Percentiles rank a stretch among this genome's conserved stretches.
phyloP scores from a whole-genome alignment of 2,797 vertebrate genomes.

The Champsocephalus esox region DNA sequence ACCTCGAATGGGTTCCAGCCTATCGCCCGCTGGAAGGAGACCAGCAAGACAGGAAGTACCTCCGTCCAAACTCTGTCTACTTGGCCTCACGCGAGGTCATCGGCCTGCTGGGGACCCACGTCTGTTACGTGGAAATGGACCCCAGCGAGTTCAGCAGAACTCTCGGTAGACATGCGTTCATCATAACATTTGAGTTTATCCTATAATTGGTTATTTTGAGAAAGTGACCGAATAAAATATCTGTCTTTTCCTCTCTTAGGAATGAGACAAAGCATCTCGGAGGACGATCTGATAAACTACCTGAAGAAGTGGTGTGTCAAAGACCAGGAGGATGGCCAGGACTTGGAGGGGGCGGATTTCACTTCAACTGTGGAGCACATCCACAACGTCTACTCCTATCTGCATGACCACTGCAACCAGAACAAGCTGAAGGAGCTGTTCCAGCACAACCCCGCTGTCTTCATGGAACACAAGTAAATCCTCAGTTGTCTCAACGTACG shows the following conservation, averaged over 20 bases:
- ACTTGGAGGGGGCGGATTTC: constrained; percentile 73
- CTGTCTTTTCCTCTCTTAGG: constrained; percentile 62
- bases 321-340: constrained; percentile 41
- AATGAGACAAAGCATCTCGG: constrained; percentile 77
- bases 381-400: constrained; percentile 80
- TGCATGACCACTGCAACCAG: constrained; percentile 73
- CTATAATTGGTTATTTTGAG: not conserved
- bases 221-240: not conserved
- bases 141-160: constrained; percentile 80
- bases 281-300: constrained; percentile 79
- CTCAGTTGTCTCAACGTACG: fast-evolving
- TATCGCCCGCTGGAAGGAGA: constrained; percentile 50
- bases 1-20: constrained; percentile 82
- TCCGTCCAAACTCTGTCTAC: constrained; percentile 77
- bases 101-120: constrained; percentile 80
- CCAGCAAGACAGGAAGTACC: constrained; percentile 50
- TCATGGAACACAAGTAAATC: constrained; percentile 78
- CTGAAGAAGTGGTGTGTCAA: constrained; percentile 83
- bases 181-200: not conserved
- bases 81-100: constrained; percentile 73
- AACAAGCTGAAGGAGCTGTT: constrained; percentile 81
- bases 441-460: constrained; percentile 83
- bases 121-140: constrained; percentile 74
- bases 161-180: constrained; percentile 71
- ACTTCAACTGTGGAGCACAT: constrained; percentile 80